Conservation (phyloP, 2,113 vertebrate species). For the Bostrychus sinensis region DNA sequence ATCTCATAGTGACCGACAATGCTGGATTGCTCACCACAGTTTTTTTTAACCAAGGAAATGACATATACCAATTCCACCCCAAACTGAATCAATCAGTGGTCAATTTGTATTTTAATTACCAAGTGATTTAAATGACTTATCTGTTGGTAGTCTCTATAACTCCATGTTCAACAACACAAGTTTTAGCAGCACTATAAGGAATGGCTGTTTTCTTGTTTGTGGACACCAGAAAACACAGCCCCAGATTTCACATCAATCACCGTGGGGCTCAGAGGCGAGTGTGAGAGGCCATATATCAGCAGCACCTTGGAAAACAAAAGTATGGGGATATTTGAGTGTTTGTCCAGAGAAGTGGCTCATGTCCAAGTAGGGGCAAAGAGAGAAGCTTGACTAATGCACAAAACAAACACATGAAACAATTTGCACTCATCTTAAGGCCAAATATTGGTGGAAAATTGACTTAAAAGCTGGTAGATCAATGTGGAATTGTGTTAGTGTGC, state of each 20-base stretch:
- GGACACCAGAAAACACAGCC: conserved; percentile 28
- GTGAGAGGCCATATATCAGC: conserved; percentile 42
- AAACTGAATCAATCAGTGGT: background rate
- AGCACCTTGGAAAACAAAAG: conserved; percentile 20
- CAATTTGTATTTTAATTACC: conserved; percentile 24
- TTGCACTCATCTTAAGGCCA: too few species aligned
- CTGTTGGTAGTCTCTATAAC: background rate
- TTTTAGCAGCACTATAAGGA: background rate
- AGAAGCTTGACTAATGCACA: too few species aligned
- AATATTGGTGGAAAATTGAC: too few species aligned
- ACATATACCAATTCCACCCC: too few species aligned
- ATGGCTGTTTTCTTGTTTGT: conserved; percentile 21
- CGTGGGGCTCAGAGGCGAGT: conserved; percentile 47
- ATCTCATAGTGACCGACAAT: background rate
- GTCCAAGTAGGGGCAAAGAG: conserved; percentile 15
- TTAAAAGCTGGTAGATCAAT: too few species aligned
- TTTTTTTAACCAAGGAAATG: background rate
- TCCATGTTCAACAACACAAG: background rate
- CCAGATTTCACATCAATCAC: conserved; percentile 51
- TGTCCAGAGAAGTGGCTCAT: conserved; percentile 4
- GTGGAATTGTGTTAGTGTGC: too few species aligned
- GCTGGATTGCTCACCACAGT: background rate
- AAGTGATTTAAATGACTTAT: conserved; percentile 23
- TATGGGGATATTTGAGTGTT: conserved; percentile 22
- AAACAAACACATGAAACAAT: too few species aligned